phyloP scores from a whole-genome alignment of 2,888 invertebrate species.

The Polydrusus pterygomalis region DNA sequence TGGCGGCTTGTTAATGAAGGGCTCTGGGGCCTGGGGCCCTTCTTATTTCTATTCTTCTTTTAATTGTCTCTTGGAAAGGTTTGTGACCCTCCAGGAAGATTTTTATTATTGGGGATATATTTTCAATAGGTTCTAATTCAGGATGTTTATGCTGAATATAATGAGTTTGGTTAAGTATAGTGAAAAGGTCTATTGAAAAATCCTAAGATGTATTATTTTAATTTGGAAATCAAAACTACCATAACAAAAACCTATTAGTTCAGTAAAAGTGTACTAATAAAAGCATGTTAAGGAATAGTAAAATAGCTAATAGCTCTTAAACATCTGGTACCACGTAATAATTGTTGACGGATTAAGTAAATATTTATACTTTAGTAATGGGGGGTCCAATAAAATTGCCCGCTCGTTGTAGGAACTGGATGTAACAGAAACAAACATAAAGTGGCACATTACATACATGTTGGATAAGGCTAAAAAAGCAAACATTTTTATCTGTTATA shows the following conservation, averaged over 20 bases:
- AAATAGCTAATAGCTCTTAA: conserved; percentile 11
- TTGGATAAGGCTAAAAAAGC: neutral
- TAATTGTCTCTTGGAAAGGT: too few species aligned
- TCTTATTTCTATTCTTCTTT: too few species aligned
- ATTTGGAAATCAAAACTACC: neutral
- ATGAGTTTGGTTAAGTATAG: too few species aligned
- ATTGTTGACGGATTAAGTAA: conserved; percentile 25
- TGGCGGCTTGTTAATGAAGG: too few species aligned
- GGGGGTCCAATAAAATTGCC: conserved; percentile 11
- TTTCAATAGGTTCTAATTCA: too few species aligned
- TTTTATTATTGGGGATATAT: too few species aligned
- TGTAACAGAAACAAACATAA: conserved; percentile 10
- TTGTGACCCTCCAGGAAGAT: too few species aligned
- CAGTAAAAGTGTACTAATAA: neutral
- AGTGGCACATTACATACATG: neutral
- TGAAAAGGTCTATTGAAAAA: too few species aligned
- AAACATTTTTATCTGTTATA: conserved; percentile 7
- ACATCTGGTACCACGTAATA: conserved; percentile 18
- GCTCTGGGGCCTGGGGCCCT: too few species aligned
- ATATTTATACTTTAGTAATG: conserved; percentile 18
- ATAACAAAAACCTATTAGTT: neutral
- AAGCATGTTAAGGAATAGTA: conserved; percentile 10
- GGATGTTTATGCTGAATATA: too few species aligned
- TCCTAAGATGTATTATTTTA: too few species aligned
- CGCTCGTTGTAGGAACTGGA: neutral